These are phyloP conservation scores for Steatornis caripensis DNA, from an alignment of 2,113 vertebrate genomes.

Conservation along the genomic window DNA sequence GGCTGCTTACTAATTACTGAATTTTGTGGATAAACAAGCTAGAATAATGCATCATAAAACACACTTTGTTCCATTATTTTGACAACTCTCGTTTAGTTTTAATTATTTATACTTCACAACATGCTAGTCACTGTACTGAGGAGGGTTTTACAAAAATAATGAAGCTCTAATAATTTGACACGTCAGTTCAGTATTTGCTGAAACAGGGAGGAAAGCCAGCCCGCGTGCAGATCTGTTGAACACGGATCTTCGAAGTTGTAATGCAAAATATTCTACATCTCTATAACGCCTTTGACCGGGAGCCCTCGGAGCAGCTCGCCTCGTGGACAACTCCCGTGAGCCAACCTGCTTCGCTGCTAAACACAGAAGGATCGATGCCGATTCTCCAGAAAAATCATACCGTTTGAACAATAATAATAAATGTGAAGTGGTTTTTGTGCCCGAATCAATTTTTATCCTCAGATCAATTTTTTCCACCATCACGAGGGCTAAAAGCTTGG, in stretches of 20 bases:
- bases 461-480: background rate
- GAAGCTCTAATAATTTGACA: background rate
- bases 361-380: background rate
- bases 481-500: background rate
- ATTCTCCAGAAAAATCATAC: background rate
- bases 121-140: background rate
- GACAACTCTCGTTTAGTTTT: slow-evolving; percentile 31
- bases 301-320: background rate
- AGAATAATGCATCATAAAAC: slow-evolving; percentile 50
- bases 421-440: background rate
- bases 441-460: background rate
- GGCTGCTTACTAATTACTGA: slow-evolving; percentile 56
- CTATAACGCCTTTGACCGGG: background rate
- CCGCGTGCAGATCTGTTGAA: background rate
- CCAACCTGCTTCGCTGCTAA: accelerated
- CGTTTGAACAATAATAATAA: background rate
- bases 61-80: slow-evolving; percentile 61
- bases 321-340: background rate
- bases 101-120: slow-evolving; percentile 39
- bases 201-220: background rate
- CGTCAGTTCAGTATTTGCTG: background rate
- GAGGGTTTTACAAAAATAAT: background rate
- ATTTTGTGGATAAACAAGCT: slow-evolving; percentile 62
- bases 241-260: background rate
- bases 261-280: background rate